Evolutionary conservation across 92 coral and sea anemone genomes (phyloP).

Genomic region (Palythoa caribaeorum): DNA sequence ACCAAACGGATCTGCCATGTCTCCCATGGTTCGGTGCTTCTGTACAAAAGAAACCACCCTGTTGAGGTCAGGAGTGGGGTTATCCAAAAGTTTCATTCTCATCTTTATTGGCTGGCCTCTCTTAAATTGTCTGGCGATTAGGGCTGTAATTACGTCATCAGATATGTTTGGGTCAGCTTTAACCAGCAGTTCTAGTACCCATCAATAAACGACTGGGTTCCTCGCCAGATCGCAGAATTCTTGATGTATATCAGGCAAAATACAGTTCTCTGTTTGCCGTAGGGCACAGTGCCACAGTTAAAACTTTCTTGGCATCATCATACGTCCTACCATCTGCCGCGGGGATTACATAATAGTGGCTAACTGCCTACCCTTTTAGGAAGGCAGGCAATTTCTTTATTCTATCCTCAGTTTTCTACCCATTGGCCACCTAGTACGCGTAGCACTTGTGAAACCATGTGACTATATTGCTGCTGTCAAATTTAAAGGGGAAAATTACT

Average conservation of each 20-base stretch:
- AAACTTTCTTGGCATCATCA: background rate
- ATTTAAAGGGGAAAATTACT: too few relatives aligned
- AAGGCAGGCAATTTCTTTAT: slow-evolving; percentile 56
- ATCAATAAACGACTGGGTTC: slow-evolving; percentile 29
- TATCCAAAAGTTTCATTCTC: slow-evolving; percentile 55
- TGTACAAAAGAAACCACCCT: slow-evolving; percentile 56
- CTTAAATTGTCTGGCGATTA: slow-evolving; percentile 60
- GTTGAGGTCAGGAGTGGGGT: slow-evolving; percentile 57
- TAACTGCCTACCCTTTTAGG: slow-evolving; percentile 41
- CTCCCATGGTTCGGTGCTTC: slow-evolving; percentile 39
- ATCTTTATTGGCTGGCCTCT: slow-evolving; percentile 48
- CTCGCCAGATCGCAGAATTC: slow-evolving; percentile 44
- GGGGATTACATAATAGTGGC: slow-evolving; percentile 62
- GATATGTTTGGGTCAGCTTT: slow-evolving; percentile 25
- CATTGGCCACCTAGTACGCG: slow-evolving; percentile 58
- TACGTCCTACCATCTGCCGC: background rate
- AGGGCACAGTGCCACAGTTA: slow-evolving; percentile 12
- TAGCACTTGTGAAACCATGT: slow-evolving; percentile 47
- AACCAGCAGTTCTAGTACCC: slow-evolving; percentile 38
- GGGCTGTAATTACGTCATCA: slow-evolving; percentile 16
- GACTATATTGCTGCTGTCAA: too few relatives aligned
- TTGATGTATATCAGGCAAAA: slow-evolving; percentile 31
- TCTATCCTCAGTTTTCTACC: slow-evolving; percentile 55
- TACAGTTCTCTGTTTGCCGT: slow-evolving; percentile 13
- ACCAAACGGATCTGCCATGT: background rate